Conservation (phyloP, 2,797 vertebrate genomes). For the Sebastolobus alascanus region DNA sequence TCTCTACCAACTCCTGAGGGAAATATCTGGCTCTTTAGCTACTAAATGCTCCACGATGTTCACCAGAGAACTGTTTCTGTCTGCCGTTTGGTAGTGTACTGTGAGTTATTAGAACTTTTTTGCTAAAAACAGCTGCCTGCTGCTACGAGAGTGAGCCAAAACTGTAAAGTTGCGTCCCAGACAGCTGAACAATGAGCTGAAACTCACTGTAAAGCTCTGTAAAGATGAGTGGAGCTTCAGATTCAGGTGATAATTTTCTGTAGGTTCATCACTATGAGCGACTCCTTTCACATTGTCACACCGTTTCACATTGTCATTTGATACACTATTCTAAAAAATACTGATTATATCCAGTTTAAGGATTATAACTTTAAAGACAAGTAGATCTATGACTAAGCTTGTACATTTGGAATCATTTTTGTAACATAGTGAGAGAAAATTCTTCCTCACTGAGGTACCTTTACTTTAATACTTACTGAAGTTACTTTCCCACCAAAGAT, state of each 20-base stretch:
- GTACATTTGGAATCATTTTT: background rate
- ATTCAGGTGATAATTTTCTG: background rate
- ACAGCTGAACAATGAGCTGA: background rate
- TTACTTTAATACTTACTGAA: background rate
- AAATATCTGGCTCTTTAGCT: constrained; percentile 2
- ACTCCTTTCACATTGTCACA: background rate
- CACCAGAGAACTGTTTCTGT: background rate
- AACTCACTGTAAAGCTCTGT: background rate
- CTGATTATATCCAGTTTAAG: background rate
- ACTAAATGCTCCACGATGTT: background rate
- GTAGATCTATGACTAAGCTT: background rate
- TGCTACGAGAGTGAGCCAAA: background rate
- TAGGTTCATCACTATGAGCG: background rate
- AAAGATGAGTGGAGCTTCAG: background rate
- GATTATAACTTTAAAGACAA: background rate
- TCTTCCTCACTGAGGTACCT: background rate
- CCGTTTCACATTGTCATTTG: background rate
- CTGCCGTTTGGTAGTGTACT: background rate
- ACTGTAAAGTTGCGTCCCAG: background rate
- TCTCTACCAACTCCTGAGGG: background rate
- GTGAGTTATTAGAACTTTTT: background rate
- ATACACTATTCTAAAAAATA: background rate
- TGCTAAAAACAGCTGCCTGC: background rate
- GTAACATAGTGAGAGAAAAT: background rate
- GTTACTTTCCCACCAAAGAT: background rate